Evolutionary conservation across 2,888 invertebrate species (phyloP).

Genomic region (Drosophila longiperda): DNA sequence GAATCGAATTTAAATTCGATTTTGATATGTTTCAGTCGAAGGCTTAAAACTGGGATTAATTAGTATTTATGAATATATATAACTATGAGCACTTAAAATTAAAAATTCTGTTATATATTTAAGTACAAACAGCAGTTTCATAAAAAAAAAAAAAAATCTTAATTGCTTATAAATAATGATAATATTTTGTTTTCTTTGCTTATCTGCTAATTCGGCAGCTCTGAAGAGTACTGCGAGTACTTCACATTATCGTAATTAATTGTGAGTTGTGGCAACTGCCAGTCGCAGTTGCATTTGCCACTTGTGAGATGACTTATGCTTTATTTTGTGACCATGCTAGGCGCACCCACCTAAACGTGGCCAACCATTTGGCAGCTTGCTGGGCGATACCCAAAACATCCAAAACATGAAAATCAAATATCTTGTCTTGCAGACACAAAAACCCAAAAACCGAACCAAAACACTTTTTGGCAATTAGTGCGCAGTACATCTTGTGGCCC

Average conservation of each 20-base stretch:
- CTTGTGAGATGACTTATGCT: conserved; percentile 52
- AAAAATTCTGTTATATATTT: not conserved
- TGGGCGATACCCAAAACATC: conserved; percentile 66
- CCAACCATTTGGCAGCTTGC: conserved; percentile 17
- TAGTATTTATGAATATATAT: too few species aligned
- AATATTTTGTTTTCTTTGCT: not conserved
- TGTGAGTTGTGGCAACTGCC: too few species aligned
- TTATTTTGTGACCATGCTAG: conserved; percentile 47
- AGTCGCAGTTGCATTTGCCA: too few species aligned
- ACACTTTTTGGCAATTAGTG: conserved; percentile 64
- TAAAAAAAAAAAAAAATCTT: not conserved
- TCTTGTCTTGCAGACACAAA: conserved; percentile 29
- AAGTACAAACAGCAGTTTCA: not conserved
- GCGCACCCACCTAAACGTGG: conserved; percentile 26
- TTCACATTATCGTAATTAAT: conserved; percentile 27
- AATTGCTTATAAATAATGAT: not conserved
- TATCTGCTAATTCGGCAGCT: conserved; percentile 1
- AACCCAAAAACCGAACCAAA: conserved; percentile 11
- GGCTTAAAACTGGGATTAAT: too few species aligned
- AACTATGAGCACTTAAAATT: too few species aligned
- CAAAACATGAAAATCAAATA: conserved; percentile 79
- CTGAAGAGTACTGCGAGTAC: not conserved
- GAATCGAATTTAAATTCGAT: not conserved
- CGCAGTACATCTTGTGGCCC: conserved; percentile 6
- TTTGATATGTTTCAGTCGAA: not conserved